Evolutionary conservation across 2,797 vertebrate genomes (phyloP), one percentile per base, ranked within the genome.

Genomic region (Columba guinea): DNA sequence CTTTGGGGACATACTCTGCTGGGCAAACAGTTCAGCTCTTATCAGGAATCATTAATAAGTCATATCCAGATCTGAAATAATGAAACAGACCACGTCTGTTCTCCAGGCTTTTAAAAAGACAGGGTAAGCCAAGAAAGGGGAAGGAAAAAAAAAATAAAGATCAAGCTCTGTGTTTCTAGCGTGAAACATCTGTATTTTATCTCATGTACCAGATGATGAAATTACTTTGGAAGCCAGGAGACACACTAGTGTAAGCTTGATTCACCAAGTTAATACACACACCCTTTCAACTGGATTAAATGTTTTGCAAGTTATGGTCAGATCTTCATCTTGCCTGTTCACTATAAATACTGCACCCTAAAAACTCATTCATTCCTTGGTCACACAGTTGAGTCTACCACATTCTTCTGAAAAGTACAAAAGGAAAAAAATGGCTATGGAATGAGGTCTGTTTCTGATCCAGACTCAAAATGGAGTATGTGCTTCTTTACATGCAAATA

Each of bases 141-240:
- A 52, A 30, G 35, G 37, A 8, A 8, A 7, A 64, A 8, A 22
- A 10, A 5, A 48, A 3, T 19, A 22, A 39, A 56, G 75, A 89
- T 81, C 19, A 23, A 90, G 92, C 59, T 89, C 76, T 93, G 83
- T 71, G 84, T 91, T 96, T 96, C 71, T 95, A 95, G 69, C 20
- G 16, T 70, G 44, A 94, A 97, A 98, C 96, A 97, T 97, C 96
- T 98, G 96, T 94, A 96, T 97, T 97, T 97, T 98, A 96, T 97
- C 96, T 97, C 95, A 96, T 68, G 39, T 94, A 89, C 89, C 90
- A 96, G 94, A 97, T 96, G 94, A 97, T 93, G 95, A 95, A 91
- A 96, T 93, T 1, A 84, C 44, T 89, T 93, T 74, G 74, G 91
- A 93, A 97, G 94, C 94, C 95, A 96, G 94, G 78, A 97, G 84